Base-by-base conservation (phyloP, 2,888 invertebrate species). In the Caenorhabditis parvicauda region DNA sequence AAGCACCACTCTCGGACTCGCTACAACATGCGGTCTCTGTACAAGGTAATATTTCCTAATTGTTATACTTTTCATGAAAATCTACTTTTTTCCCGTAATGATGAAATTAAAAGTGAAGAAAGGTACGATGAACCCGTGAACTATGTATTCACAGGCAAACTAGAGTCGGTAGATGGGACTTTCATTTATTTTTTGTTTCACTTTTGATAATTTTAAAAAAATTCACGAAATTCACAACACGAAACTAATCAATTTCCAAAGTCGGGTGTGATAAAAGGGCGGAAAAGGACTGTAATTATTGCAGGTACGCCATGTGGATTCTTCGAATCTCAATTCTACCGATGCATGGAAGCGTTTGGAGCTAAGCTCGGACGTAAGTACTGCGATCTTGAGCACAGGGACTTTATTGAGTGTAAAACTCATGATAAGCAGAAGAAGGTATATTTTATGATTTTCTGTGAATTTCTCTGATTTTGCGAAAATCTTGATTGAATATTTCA, bases 311-410 rank as follows among this genome's bases (percentile, higher is more conserved):
- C 54, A 22, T 80, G 80, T 39, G 79, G 75, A 22, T 76, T 76
- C 54, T 80, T 80, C 61, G 80, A 80, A 47, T 64, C 70, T 3
- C 77, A 80, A 39, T 80, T 69, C 54, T 76, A 64, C 49, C 54
- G 67, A 7, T 80, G 80, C 62, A 71, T 80, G 75, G 79, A 77
- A 42, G 80, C 79, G 14, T 80, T 74, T 44, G 80, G 80, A 39
- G 68, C 75, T 2, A 74, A 74, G 56, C 56, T 79, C 35, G 79
- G 77, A 12, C 72, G 75, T 25, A 74, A 74, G 44, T 76, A 80
- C 59, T 80, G 80, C 54, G 80, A 80, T 54, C 62, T 80, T 42
- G 80, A 80, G 59, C 74, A 74, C 51, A 64, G 80, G 21, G 80
- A 80, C 51, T 76, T 70, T 48, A 54, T 65, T 24, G 80, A 80